A percentile compares a stretch with the other conserved stretches of the same genome.
Evolutionary conservation across 2,888 invertebrate genomes (phyloP).

Genomic region (Ormia ochracea): DNA sequence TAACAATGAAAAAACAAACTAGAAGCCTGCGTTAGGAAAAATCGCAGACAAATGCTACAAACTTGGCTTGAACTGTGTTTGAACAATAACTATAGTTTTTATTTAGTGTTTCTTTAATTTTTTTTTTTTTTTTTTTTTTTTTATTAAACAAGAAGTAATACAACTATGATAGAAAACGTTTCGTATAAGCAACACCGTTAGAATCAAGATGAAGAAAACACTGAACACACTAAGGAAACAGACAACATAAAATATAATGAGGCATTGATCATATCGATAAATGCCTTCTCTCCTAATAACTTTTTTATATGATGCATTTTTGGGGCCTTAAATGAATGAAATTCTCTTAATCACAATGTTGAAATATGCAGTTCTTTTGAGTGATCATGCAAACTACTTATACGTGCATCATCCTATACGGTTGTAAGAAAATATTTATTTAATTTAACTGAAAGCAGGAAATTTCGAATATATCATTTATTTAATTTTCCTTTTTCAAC

Average conservation of each 20-base stretch:
- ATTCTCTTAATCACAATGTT: no score
- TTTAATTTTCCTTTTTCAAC: no score
- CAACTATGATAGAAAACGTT: background rate
- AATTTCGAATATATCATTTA: no score
- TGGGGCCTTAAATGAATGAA: background rate
- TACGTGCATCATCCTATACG: no score
- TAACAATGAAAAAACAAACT: slow-evolving; percentile 30
- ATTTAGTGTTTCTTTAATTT: background rate
- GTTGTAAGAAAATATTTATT: no score
- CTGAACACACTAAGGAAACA: background rate
- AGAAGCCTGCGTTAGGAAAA: background rate
- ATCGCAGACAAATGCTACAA: background rate
- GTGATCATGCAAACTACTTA: no score
- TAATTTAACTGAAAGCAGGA: no score
- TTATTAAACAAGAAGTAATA: slow-evolving; percentile 13
- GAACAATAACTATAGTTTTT: slow-evolving; percentile 29
- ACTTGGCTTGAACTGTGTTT: background rate
- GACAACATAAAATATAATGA: slow-evolving; percentile 9
- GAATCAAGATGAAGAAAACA: slow-evolving; percentile 9
- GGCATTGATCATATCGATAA: background rate
- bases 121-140: background rate
- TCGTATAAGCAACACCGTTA: slow-evolving; percentile 41
- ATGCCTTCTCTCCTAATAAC: background rate
- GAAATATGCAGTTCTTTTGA: no score
- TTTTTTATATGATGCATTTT: background rate